Conservation (phyloP, 2,888 invertebrate species). For the Coelogynopora nodosa region DNA sequence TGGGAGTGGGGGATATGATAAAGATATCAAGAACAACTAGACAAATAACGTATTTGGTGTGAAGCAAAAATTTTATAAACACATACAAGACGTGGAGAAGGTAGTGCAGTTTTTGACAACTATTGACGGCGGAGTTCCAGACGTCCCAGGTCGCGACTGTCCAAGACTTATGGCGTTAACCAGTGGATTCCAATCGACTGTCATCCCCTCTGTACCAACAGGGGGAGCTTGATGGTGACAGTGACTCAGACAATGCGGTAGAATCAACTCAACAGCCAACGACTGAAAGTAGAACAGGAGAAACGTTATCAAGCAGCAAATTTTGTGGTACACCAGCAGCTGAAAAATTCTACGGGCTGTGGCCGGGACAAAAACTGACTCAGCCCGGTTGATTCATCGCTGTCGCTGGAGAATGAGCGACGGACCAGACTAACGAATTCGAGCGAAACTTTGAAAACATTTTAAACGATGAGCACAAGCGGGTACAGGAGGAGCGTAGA, state of each 20-base stretch:
- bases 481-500: not conserved
- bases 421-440: not conserved
- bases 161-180: not conserved
- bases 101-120: not conserved
- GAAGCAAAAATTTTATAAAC: conserved; percentile 2
- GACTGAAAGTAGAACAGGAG: not conserved
- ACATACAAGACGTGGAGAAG: not conserved
- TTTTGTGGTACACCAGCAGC: not conserved
- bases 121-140: not conserved
- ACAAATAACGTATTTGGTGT: not conserved
- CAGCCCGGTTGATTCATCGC: not conserved
- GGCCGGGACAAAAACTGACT: not conserved
- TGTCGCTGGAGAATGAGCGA: conserved; percentile 1
- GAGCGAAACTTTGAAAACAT: not conserved
- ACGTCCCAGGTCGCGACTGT: not conserved
- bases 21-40: not conserved
- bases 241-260: not conserved
- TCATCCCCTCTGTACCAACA: not conserved
- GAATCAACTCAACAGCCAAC: not conserved
- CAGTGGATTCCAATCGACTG: not conserved
- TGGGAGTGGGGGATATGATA: not conserved
- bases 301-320: not conserved
- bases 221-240: not conserved
- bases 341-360: not conserved
- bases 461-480: not conserved